Conservation (phyloP, 2,113 vertebrate species). For the Scolopax mira region DNA sequence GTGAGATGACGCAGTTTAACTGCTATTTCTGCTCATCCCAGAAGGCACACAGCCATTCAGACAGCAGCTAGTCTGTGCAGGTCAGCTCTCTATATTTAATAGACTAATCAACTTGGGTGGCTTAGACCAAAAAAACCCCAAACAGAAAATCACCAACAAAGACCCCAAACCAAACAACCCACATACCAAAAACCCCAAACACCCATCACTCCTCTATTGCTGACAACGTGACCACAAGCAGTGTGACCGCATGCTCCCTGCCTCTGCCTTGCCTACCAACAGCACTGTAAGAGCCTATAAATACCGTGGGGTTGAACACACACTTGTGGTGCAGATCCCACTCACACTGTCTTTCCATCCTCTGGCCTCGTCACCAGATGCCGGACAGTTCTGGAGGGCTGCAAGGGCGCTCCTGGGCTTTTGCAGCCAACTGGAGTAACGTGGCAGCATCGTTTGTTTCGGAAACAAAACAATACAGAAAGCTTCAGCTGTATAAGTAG, state of each 20-base stretch:
- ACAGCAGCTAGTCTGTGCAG: neutral
- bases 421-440: rapidly evolving
- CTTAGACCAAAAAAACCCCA: neutral
- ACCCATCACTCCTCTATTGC: neutral
- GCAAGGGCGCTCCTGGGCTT: neutral
- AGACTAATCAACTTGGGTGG: neutral
- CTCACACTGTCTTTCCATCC: neutral
- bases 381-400: neutral
- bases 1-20: neutral
- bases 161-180: neutral
- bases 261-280: neutral
- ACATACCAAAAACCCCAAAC: neutral
- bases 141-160: neutral
- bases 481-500: neutral
- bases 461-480: neutral
- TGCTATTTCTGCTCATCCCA: neutral
- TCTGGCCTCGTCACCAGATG: neutral
- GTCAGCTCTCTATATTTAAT: neutral
- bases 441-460: neutral
- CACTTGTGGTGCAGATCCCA: rapidly evolving
- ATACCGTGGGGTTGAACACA: neutral
- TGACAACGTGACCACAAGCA: neutral
- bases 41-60: neutral
- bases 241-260: rapidly evolving
- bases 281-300: neutral